phyloP scores from a whole-genome alignment of 1,140 invertebrate species.

The Macrosteles quadrilineatus region DNA sequence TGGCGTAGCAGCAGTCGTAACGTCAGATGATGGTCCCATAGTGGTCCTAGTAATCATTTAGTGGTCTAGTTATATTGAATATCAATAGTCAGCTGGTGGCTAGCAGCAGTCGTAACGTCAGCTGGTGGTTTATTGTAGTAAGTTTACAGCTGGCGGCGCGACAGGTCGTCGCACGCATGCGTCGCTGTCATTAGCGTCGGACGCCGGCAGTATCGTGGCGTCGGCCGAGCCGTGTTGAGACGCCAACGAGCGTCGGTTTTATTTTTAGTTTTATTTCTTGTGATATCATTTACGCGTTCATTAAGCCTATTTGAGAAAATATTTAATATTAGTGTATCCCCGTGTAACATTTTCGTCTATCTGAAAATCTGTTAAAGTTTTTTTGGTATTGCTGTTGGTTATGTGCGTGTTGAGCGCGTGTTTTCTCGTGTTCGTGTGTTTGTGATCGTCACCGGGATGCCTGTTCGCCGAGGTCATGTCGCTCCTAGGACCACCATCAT shows the following conservation, averaged over 20 bases:
- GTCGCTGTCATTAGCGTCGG: not conserved
- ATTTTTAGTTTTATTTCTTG: slow-evolving; percentile 28
- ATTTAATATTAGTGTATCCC: slow-evolving; percentile 12
- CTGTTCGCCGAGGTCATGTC: slow-evolving; percentile 77
- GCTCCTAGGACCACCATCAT: slow-evolving; percentile 81
- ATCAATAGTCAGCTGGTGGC: too few species aligned
- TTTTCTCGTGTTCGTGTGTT: not conserved
- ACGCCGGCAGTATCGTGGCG: slow-evolving; percentile 4
- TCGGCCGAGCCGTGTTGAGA: slow-evolving; percentile 10
- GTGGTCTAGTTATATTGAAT: too few species aligned
- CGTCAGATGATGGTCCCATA: too few species aligned
- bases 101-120: too few species aligned
- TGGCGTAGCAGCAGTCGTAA: too few species aligned
- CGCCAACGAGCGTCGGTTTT: slow-evolving; percentile 18
- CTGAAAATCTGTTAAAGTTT: too few species aligned
- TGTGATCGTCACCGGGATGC: slow-evolving; percentile 55
- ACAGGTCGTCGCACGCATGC: not conserved
- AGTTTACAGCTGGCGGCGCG: too few species aligned
- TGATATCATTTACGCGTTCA: slow-evolving; percentile 25
- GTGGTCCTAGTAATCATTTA: too few species aligned
- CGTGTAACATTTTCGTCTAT: not conserved
- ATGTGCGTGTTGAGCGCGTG: not conserved
- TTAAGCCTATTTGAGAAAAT: slow-evolving; percentile 5
- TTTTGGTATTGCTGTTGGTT: too few species aligned
- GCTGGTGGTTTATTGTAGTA: too few species aligned